Base-by-base conservation (phyloP, 2,797 vertebrate species). In the Discoglossus pictus region DNA sequence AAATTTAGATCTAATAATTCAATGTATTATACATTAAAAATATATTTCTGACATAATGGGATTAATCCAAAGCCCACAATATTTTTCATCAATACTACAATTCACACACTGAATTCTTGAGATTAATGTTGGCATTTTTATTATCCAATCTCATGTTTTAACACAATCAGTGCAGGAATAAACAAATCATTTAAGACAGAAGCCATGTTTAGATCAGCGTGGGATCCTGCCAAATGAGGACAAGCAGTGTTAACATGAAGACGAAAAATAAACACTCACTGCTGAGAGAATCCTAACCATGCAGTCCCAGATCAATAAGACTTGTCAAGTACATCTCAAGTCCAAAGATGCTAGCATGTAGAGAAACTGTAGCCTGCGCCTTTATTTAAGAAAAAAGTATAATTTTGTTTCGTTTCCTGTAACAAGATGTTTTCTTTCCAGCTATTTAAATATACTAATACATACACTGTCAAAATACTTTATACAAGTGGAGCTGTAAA, bases 161-260 rank as follows among this genome's bases (percentile, higher is more conserved):
- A 42, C 40, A 48, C 65, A 79, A 80, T 77, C 81, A 78, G 65
- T 13, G 54, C 55, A 77, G 78, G 78, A 63, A 72, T 59, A 78
- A 78, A 76, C 72, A 82, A 75, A 66, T 80, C 75, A 74, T 21
- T 48, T 44, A 80, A 77, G 55, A 31, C 73, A 51, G 73, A 61
- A 76, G 74, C 74, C 39, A 60, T 13, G 76, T 79, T 77, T 15
- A 23, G 40, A 9, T 74, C 46, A 76, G 76, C 42, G 46, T 47
- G 48, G 71, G 27, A 76, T 61, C 1, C 9, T 78, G 70, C 74
- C 76, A 79, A 53, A 61, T 61, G 68, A 78, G 58, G 72, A 75
- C 63, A 75, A 75, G 34, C 62, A 72, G 61, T 61, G 46, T 76
- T 69, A 75, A 39, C 27, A 54, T 68, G 65, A 39, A 74, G 58